phyloP scores from a whole-genome alignment of 2,888 invertebrate genomes.

The Neuroscelio doddi region DNA sequence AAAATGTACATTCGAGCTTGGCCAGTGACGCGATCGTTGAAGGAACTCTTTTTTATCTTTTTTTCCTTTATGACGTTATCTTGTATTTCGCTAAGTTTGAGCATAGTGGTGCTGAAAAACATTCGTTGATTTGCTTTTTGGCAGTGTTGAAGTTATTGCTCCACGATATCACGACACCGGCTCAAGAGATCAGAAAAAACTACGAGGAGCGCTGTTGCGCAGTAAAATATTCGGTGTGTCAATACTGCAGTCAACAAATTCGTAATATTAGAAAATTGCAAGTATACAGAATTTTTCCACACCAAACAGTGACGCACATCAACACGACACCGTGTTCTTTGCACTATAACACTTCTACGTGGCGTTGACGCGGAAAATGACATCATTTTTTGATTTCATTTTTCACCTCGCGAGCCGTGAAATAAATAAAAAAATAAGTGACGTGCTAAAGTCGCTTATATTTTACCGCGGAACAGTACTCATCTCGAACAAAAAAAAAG shows the following conservation, averaged over 20 bases:
- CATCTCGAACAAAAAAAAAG: slow-evolving; percentile 14
- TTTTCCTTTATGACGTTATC: neutral
- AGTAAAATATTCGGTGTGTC: too few relatives aligned
- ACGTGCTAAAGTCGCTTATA: slow-evolving; percentile 1
- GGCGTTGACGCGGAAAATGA: too few relatives aligned
- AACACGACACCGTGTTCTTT: too few relatives aligned
- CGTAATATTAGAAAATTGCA: neutral
- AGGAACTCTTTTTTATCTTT: neutral
- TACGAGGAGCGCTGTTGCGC: neutral
- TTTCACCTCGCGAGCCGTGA: slow-evolving; percentile 22
- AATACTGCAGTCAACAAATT: too few relatives aligned
- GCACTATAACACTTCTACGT: slow-evolving; percentile 2
- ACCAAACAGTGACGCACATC: too few relatives aligned
- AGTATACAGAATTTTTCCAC: neutral
- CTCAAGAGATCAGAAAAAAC: slow-evolving; percentile 1
- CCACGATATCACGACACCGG: neutral
- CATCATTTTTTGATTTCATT: too few relatives aligned
- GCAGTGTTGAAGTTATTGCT: neutral
- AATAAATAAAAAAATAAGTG: slow-evolving; percentile 32
- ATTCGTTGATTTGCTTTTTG: neutral
- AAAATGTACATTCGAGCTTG: slow-evolving; percentile 45
- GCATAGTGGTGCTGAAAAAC: neutral
- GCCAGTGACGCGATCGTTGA: neutral
- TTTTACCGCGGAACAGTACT: slow-evolving; percentile 3
- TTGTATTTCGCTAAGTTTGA: neutral